Percentiles rank a stretch among this genome's conserved stretches.
phyloP scores from a whole-genome alignment of 2,113 vertebrate genomes.

The Pluvialis apricaria region DNA sequence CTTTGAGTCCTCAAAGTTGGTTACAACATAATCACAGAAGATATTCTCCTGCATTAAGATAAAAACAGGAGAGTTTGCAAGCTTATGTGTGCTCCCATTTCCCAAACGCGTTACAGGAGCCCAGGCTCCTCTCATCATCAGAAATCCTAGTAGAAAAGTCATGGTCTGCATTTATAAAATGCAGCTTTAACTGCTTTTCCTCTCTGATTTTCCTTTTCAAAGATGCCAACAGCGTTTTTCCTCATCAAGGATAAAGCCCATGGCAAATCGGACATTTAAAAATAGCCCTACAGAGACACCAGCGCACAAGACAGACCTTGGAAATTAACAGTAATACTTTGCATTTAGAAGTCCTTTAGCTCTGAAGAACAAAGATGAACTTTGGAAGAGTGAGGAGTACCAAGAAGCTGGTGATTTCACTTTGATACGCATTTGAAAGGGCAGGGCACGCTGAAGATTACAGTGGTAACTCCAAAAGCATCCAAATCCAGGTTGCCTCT shows the following conservation, averaged over 20 bases:
- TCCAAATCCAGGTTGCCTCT: not conserved
- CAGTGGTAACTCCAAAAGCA: not conserved
- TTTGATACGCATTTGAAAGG: not conserved
- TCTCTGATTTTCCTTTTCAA: not conserved
- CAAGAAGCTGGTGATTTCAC: not conserved
- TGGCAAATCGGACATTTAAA: not conserved
- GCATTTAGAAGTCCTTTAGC: not conserved
- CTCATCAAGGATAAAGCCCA: not conserved
- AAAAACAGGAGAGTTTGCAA: not conserved
- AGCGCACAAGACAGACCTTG: not conserved
- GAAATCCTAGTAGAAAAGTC: not conserved
- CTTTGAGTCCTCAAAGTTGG: not conserved
- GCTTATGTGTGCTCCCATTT: not conserved
- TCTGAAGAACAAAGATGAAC: not conserved
- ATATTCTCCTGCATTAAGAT: constrained; percentile 15
- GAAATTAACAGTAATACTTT: not conserved
- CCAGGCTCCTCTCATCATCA: not conserved
- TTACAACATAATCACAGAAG: constrained; percentile 16
- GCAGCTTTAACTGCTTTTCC: not conserved
- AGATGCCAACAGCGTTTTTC: not conserved
- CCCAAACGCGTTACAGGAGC: not conserved
- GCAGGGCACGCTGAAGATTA: not conserved
- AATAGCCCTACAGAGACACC: not conserved
- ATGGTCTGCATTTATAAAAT: not conserved
- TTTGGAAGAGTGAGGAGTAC: not conserved